These are phyloP conservation scores for Cardiocondyla obscurior DNA, from an alignment of 1,140 invertebrate species.

Conservation along the genomic window DNA sequence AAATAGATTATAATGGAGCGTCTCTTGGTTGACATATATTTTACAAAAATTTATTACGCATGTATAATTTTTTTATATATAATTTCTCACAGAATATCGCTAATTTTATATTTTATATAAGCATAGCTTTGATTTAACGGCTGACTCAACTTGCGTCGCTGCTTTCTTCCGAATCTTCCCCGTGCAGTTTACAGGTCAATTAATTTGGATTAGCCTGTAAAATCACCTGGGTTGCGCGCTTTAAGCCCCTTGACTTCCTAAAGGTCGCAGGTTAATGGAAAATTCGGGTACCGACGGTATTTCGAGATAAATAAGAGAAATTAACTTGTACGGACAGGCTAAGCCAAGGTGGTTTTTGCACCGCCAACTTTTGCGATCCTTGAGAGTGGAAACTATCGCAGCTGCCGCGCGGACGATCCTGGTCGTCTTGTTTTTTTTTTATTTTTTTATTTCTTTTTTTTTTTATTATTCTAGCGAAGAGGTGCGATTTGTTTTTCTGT, in stretches of 20 bases:
- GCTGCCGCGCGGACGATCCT: constrained; percentile 6
- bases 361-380: constrained; percentile 42
- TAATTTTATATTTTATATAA: not conserved
- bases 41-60: not conserved
- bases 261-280: constrained; percentile 50
- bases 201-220: constrained; percentile 51
- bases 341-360: constrained; percentile 51
- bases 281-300: constrained; percentile 41
- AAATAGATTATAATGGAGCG: not conserved
- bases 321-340: constrained; percentile 40
- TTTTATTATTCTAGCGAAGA: not conserved
- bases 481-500: constrained; percentile 12
- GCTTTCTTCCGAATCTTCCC: constrained; percentile 25
- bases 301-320: constrained; percentile 57
- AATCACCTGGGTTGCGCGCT: constrained; percentile 17
- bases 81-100: not conserved
- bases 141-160: not conserved
- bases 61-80: not conserved
- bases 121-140: not conserved
- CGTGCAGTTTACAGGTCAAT: constrained; percentile 23
- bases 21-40: not conserved
- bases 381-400: constrained; percentile 27
- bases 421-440: not conserved
- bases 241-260: constrained; percentile 32
- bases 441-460: not conserved